Evolutionary conservation across 64 coral and sea anemone species (phyloP).

Genomic region (Montipora foliosa): DNA sequence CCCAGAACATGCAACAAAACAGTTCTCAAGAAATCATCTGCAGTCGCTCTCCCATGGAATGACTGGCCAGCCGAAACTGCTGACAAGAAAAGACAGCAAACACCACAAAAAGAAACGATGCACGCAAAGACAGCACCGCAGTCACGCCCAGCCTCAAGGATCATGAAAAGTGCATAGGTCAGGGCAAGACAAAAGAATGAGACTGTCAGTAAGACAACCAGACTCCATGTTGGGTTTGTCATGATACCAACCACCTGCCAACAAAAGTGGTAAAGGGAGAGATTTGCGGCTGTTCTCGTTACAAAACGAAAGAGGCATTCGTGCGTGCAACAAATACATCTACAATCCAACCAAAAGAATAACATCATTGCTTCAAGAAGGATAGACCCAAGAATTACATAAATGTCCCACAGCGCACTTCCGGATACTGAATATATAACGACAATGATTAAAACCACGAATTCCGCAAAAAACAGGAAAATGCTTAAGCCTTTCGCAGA

Average conservation of each 20-base stretch:
- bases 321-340: not conserved
- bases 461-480: too few relatives aligned
- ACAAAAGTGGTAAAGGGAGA: constrained; percentile 4
- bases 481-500: too few relatives aligned
- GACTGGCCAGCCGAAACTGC: not conserved
- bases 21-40: not conserved
- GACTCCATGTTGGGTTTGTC: constrained; percentile 10
- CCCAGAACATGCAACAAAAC: not conserved
- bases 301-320: not conserved
- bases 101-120: not conserved
- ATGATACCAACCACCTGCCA: constrained; percentile 15
- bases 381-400: too few relatives aligned
- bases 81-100: not conserved
- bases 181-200: not conserved
- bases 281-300: not conserved
- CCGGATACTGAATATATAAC: too few relatives aligned
- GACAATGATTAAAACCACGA: too few relatives aligned
- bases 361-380: too few relatives aligned
- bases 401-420: too few relatives aligned
- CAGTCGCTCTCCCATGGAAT: not conserved
- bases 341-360: too few relatives aligned
- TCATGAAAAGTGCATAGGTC: not conserved
- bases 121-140: not conserved
- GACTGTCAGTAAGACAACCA: not conserved
- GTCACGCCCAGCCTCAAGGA: too few relatives aligned